Evolutionary conservation across 2,888 invertebrate genomes (phyloP).

Genomic region (Cerceris rybyensis): DNA sequence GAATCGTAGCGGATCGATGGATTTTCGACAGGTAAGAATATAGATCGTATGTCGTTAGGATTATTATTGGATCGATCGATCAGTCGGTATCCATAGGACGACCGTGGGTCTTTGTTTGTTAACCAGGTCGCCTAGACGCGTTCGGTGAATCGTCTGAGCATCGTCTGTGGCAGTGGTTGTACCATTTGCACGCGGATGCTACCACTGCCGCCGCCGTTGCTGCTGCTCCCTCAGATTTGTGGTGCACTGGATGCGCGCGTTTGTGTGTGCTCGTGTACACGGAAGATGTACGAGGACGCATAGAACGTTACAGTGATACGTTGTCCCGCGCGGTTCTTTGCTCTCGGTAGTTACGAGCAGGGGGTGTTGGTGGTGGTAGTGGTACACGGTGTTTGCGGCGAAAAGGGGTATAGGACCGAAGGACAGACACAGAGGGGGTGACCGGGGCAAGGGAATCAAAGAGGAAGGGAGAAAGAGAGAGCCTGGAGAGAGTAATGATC

Average conservation of each 20-base stretch:
- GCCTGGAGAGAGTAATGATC: conserved; percentile 68
- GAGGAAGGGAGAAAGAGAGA: conserved; percentile 26
- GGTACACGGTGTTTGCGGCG: conserved; percentile 54
- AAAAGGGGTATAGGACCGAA: conserved; percentile 44
- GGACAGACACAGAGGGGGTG: conserved; percentile 22
- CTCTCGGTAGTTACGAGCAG: conserved; percentile 45
- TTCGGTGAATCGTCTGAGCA: conserved; percentile 12
- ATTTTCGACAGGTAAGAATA: no score
- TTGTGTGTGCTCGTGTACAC: conserved; percentile 26
- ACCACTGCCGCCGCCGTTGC: conserved; percentile 6
- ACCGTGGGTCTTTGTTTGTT: conserved; percentile 16
- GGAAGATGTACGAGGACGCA: conserved; percentile 36
- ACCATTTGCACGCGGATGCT: conserved; percentile 45
- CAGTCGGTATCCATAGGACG: conserved; percentile 7
- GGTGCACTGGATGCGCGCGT: conserved; percentile 26
- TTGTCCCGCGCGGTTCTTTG: conserved; percentile 49
- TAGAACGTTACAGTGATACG: conserved; percentile 33
- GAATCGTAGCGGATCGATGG: neutral
- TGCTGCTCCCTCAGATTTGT: conserved; percentile 30
- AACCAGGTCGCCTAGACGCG: conserved; percentile 29
- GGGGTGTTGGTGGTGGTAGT: conserved; percentile 3
- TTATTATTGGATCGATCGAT: neutral
- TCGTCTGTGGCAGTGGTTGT: conserved; percentile 8
- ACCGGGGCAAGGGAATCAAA: conserved; percentile 10
- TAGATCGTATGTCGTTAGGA: no score